Conservation (phyloP, 2,797 vertebrate species). For the Chaetophractus vellerosus region DNA sequence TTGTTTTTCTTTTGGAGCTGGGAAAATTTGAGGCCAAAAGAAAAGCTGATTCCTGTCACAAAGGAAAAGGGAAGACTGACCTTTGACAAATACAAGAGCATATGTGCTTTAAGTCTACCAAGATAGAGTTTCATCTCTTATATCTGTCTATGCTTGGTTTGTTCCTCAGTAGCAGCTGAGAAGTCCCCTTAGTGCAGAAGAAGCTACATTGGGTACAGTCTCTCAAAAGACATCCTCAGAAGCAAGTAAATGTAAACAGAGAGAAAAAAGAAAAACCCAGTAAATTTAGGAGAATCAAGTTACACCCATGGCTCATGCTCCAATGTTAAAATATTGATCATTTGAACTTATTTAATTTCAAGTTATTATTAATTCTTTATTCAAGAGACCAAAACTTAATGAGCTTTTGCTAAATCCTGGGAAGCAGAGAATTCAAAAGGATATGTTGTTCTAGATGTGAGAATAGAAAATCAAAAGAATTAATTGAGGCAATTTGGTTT, state of each 20-base stretch:
- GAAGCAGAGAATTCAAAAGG: constrained; percentile 75
- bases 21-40: not conserved
- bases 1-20: constrained; percentile 21
- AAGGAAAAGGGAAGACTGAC: not conserved
- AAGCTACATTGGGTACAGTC: constrained; percentile 1
- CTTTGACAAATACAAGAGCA: not conserved
- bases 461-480: constrained; percentile 68
- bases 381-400: constrained; percentile 82
- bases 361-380: constrained; percentile 81
- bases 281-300: constrained; percentile 39
- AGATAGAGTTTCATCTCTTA: not conserved
- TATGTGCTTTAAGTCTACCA: not conserved
- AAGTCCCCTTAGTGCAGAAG: not conserved
- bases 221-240: not conserved
- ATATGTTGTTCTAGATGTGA: constrained; percentile 56
- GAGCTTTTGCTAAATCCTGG: constrained; percentile 77
- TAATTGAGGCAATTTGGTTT: constrained; percentile 63
- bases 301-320: constrained; percentile 66
- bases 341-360: constrained; percentile 78
- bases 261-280: constrained; percentile 53
- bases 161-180: not conserved
- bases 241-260: constrained; percentile 56
- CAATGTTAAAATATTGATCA: constrained; percentile 80
- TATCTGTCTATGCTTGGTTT: not conserved
- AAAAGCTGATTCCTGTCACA: not conserved